Evolutionary conservation across 2,888 invertebrate species (phyloP).

Genomic region (Philopedon plagiatum): DNA sequence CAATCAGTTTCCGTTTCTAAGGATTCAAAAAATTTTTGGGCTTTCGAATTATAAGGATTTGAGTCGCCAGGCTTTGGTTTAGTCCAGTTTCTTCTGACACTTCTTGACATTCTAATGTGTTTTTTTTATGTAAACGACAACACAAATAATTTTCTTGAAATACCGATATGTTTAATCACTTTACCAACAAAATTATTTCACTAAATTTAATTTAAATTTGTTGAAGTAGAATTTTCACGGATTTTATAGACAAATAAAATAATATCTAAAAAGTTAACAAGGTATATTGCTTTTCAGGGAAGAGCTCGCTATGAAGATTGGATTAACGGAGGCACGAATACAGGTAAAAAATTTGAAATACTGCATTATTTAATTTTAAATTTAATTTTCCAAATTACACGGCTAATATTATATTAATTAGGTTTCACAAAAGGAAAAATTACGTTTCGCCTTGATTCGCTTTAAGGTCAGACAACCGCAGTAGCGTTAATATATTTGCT

Average conservation of each 20-base stretch:
- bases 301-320: conserved; percentile 94
- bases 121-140: too few relatives aligned
- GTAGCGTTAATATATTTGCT: conserved; percentile 19
- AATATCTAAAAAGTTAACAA: background rate
- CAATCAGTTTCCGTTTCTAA: too few relatives aligned
- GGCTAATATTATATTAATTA: conserved; percentile 31
- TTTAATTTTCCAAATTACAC: conserved; percentile 35
- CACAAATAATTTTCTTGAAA: too few relatives aligned
- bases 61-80: too few relatives aligned
- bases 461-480: conserved; percentile 43
- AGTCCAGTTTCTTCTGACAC: too few relatives aligned
- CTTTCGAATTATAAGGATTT: too few relatives aligned
- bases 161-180: too few relatives aligned
- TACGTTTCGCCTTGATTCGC: conserved; percentile 36
- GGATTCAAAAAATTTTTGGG: too few relatives aligned
- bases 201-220: too few relatives aligned
- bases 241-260: background rate
- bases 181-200: too few relatives aligned
- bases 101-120: too few relatives aligned
- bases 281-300: conserved; percentile 79
- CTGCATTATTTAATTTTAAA: conserved; percentile 26
- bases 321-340: conserved; percentile 92
- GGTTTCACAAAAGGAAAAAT: conserved; percentile 37
- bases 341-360: conserved; percentile 78
- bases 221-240: background rate